These are phyloP conservation scores for Alethe diademata DNA, from an alignment of 2,113 vertebrate species.

Conservation along the genomic window DNA sequence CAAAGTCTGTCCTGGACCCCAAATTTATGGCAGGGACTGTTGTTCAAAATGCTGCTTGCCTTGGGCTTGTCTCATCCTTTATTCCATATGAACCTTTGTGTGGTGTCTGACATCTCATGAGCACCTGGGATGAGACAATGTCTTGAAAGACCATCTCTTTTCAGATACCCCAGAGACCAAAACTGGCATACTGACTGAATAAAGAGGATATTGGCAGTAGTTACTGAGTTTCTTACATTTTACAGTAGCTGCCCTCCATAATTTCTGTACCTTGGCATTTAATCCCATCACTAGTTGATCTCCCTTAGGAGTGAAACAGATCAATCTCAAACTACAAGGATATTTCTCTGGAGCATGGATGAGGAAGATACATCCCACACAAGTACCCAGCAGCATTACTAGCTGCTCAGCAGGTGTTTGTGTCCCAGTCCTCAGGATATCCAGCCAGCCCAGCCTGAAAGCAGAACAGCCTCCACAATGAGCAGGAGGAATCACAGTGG, in stretches of 20 bases:
- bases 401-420: not conserved
- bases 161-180: not conserved
- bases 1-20: not conserved
- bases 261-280: not conserved
- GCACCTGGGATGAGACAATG: not conserved
- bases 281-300: not conserved
- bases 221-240: not conserved
- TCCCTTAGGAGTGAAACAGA: not conserved
- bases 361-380: not conserved
- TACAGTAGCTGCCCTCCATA: not conserved
- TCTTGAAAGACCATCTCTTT: not conserved
- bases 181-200: not conserved
- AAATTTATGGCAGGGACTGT: not conserved
- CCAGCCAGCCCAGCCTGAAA: not conserved
- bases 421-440: not conserved
- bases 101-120: not conserved
- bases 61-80: not conserved
- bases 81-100: not conserved
- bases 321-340: not conserved
- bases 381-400: not conserved
- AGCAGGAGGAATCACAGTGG: not conserved
- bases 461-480: not conserved
- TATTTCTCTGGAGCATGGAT: not conserved
- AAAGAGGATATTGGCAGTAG: not conserved
- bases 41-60: not conserved